A percentile compares a stretch with the other conserved stretches of the same genome.
Conservation (phyloP, 1,140 invertebrate species). For the Saccostrea cuccullata region DNA sequence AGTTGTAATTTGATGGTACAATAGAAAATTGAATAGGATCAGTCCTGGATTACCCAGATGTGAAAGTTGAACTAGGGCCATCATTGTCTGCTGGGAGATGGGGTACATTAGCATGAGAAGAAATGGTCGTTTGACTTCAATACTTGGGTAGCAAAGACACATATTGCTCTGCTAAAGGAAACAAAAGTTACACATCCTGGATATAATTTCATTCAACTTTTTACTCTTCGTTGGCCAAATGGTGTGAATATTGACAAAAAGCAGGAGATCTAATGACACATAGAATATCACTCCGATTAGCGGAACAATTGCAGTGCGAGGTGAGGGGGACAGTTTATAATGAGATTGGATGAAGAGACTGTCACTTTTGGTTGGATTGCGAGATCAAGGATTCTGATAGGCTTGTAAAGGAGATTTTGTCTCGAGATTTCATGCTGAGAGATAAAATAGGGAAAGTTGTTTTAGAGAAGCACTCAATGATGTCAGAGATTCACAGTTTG, state of each 20-base stretch:
- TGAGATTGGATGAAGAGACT: slow-evolving; percentile 18
- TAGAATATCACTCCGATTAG: slow-evolving; percentile 27
- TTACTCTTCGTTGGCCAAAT: slow-evolving; percentile 25
- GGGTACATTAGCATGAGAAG: neutral
- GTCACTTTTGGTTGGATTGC: slow-evolving; percentile 20
- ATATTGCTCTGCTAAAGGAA: slow-evolving; percentile 6
- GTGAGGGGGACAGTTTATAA: neutral
- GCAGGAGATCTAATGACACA: slow-evolving; percentile 8
- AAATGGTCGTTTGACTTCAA: neutral
- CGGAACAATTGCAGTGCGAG: neutral
- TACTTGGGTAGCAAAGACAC: neutral
- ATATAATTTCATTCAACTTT: slow-evolving; percentile 20
- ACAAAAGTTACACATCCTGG: slow-evolving; percentile 5
- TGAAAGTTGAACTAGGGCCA: neutral
- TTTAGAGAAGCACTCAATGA: slow-evolving; percentile 4
- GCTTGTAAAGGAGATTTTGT: neutral
- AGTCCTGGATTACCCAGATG: slow-evolving; percentile 25
- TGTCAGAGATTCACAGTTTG: slow-evolving; percentile 21
- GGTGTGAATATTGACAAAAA: slow-evolving; percentile 36
- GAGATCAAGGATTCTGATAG: neutral
- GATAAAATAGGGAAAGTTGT: slow-evolving; percentile 37
- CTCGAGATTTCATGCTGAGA: neutral
- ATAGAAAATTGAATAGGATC: slow-evolving; percentile 33
- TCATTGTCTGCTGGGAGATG: neutral
- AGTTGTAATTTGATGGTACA: slow-evolving; percentile 31